Percentiles rank a stretch among this genome's conserved stretches.
Conservation (phyloP, 2,113 vertebrate genomes). For the Baryphthengus martii region DNA sequence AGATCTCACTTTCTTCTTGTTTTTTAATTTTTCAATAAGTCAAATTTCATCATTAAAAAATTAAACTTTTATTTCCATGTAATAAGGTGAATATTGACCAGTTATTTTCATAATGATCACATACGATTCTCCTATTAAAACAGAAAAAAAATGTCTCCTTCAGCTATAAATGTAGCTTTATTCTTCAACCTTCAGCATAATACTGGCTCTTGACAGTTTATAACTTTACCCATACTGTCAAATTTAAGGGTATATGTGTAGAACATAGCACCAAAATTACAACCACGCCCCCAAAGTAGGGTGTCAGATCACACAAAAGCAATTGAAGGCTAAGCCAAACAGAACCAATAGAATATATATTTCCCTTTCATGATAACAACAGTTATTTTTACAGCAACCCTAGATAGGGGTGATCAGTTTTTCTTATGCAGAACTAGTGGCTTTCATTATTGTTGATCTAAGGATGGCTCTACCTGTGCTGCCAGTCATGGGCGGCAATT, state of each 20-base stretch:
- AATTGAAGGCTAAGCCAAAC: neutral
- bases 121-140: neutral
- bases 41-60: neutral
- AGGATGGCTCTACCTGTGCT: neutral
- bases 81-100: neutral
- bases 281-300: neutral
- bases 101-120: neutral
- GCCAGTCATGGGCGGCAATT: neutral
- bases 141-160: neutral
- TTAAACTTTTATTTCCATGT: neutral
- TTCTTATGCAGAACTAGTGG: neutral
- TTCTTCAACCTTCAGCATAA: neutral
- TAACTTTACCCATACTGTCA: neutral
- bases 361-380: neutral
- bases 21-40: neutral
- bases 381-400: neutral
- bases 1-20: neutral
- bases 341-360: neutral
- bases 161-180: neutral
- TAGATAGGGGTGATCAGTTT: neutral
- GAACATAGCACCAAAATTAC: neutral
- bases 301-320: neutral
- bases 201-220: neutral
- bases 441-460: neutral
- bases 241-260: neutral